Base-by-base conservation (phyloP, 2,113 vertebrate species). In the Carassius auratus region DNA sequence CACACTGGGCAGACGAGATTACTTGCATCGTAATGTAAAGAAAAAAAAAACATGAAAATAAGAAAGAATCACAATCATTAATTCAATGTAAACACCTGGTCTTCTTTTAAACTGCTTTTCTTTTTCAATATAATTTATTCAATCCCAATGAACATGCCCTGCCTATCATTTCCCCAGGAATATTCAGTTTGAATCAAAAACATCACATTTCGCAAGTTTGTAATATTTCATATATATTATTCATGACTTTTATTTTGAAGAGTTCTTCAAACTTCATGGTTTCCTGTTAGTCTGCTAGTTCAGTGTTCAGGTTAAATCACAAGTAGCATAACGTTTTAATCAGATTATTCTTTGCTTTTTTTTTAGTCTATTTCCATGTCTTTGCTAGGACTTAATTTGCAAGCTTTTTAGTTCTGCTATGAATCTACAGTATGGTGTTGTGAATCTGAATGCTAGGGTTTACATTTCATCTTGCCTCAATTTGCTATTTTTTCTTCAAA, bases 1-100 rank as follows among this genome's bases (percentile, higher is more conserved):
- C 1, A 2, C 76, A 14, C 57, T 84, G 8, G 59, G 8, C 26
- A 52, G 36, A 55, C 73, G 62, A 62, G 76, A 81, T 76, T 61
- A 38, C 76, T 30, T 84, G 69, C 76, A 76, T 71, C 74, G 36
- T 79, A 52, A 87, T 73, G 21, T 62, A 57, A 73, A 71, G 17
- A 8, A 52, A 45, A 76, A 8, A 52, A 45, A 76, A 48, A 0
- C 30, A 19, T 36, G 15, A 30, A 15, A 30, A 15, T 64, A 30
- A 26, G 23, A 64, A 7, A 30, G 30, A n/a, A n/a, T 61, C 8
- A 61, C 8, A 26, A 12, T 62, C 61, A 62, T 62, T 26, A 9
- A 33, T 38, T 8, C 17, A 10, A 21, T 21, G 8, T 38, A 69
- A 69, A 36, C 7, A 69, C 7, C 38, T 38, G 0, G 4, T 38